phyloP scores from a whole-genome alignment of 2,113 vertebrate species.

The Prunella fulvescens region DNA sequence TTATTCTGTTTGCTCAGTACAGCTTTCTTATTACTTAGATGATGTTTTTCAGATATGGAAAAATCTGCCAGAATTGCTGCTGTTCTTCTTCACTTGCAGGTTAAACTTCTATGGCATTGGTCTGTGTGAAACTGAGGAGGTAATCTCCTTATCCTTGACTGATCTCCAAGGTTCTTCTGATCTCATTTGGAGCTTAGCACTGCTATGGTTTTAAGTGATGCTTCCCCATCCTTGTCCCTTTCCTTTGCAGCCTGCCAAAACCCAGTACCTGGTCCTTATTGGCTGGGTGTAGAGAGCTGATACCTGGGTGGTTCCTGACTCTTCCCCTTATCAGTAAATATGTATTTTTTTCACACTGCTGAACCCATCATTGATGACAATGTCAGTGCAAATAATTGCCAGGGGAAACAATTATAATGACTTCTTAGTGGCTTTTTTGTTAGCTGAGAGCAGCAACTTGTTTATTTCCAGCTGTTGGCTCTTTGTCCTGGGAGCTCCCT shows the following conservation, averaged over 20 bases:
- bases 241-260: background rate
- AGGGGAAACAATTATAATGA: background rate
- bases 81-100: background rate
- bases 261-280: background rate
- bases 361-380: background rate
- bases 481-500: background rate
- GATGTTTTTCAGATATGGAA: background rate
- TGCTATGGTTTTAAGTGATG: background rate
- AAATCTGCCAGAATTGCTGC: background rate
- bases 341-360: background rate
- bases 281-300: background rate
- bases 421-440: background rate
- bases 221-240: rapidly evolving
- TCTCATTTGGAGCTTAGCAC: background rate
- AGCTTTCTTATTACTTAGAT: background rate
- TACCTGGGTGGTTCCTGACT: background rate
- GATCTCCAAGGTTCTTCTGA: background rate
- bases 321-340: background rate
- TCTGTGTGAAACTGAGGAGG: background rate
- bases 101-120: background rate
- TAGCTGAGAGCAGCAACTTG: background rate
- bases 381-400: background rate
- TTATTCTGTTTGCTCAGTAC: background rate
- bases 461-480: background rate
- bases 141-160: background rate